phyloP scores from a whole-genome alignment of 2,797 vertebrate species.

The Eulemur albifrons region DNA sequence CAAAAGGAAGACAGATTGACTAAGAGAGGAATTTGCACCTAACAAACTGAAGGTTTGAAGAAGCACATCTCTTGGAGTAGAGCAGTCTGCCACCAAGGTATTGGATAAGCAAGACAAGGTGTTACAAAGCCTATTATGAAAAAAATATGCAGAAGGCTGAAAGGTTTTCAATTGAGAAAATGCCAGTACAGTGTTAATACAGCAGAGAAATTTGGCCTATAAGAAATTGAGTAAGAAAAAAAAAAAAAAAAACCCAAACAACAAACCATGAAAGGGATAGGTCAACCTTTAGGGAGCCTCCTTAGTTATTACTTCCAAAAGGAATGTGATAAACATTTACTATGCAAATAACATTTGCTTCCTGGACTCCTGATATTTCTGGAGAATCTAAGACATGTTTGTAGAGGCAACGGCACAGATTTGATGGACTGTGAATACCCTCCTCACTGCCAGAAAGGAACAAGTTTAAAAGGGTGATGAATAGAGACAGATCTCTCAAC shows the following conservation, averaged over 20 bases:
- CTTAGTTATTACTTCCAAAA: conserved; percentile 1
- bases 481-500: background rate
- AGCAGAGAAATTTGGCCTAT: background rate
- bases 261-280: background rate
- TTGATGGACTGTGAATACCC: background rate
- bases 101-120: background rate
- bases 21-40: background rate
- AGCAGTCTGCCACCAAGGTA: background rate
- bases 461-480: background rate
- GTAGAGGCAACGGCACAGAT: background rate
- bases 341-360: background rate
- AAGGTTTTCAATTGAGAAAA: background rate
- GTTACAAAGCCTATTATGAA: background rate
- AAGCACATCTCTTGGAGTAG: background rate
- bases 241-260: background rate
- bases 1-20: conserved; percentile 15
- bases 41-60: background rate
- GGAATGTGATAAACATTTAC: background rate
- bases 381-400: background rate
- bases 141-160: background rate
- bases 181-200: background rate
- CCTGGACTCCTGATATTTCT: conserved; percentile 19
- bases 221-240: background rate
- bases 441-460: background rate
- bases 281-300: background rate